Evolutionary conservation across 2,113 vertebrate species (phyloP).

Genomic region (Apodemus speciosus): DNA sequence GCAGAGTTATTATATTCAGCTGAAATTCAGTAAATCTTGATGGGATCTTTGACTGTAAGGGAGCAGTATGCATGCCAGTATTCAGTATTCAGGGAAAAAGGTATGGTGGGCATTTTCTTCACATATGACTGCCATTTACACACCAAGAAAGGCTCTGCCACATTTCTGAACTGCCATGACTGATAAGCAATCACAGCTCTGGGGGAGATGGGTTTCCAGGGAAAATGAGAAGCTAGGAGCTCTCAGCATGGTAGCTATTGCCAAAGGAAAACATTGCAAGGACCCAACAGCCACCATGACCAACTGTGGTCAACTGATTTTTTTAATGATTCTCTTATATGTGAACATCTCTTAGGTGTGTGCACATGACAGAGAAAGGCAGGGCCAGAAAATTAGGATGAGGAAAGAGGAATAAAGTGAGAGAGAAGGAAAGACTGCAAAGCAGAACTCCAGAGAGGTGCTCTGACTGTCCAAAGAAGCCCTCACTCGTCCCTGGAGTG

Average conservation of each 20-base stretch:
- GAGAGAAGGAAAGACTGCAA: background rate
- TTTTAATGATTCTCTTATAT: background rate
- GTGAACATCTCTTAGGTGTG: background rate
- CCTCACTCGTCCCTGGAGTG: background rate
- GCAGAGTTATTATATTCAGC: background rate
- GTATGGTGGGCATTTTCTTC: background rate
- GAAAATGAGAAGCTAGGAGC: no score
- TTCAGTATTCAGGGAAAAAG: background rate
- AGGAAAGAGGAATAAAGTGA: background rate
- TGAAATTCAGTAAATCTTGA: background rate
- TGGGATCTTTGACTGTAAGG: background rate
- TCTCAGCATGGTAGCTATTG: background rate
- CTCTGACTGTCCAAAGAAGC: background rate
- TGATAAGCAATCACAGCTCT: background rate
- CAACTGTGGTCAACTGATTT: background rate
- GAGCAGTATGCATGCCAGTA: background rate
- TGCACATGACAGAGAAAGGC: background rate
- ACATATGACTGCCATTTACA: background rate
- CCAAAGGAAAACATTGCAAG: background rate
- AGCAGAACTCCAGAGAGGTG: background rate
- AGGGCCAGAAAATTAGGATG: background rate
- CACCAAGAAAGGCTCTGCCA: background rate
- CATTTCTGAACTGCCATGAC: background rate
- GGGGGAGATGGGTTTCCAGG: background rate
- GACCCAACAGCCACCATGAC: no score